Base-by-base conservation (phyloP, 2,888 invertebrate species). In the Plagodis pulveraria region DNA sequence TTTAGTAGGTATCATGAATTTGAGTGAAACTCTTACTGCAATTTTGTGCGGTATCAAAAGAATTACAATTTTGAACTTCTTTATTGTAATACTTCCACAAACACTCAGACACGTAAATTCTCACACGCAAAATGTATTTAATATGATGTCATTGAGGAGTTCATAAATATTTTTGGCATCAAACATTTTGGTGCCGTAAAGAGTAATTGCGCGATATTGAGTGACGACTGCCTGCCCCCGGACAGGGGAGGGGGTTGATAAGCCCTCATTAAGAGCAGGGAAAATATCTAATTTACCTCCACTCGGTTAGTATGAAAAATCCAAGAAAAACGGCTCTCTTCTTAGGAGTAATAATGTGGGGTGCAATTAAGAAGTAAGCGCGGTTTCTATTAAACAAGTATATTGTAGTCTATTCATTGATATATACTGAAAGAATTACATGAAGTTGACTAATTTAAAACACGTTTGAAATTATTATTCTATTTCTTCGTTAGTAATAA, bases 211-310 rank as follows among this genome's bases (percentile, higher is more conserved):
- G 69, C 65, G 74, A 81, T 83, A 86, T 83, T 79, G 83, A 80
- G 73, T 74, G 72, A 74, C 69, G 74, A 74, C 73, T 66, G 45
- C 56, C 67, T 40, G 10, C 63, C 56, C 51, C 63, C 62, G 63
- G 71, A n/a, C 6, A 8, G 38, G 38, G 51, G 36, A 50, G 72
- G 71, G 70, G 74, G 74, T 71, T 78, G 81, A 83, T 86, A 85
- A 85, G 77, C 80, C 77, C 82, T 85, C 84, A 86, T 87, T 87
- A 87, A 74, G 76, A 67, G 65, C 69, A 72, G 73, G 78, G 76
- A 78, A 83, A 85, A 82, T 81, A 83, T 84, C 83, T 85, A 84
- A 88, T 88, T 89, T 79, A 76, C 81, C 78, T 80, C 73, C 75
- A 67, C 76, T 71, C 72, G 71, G 77, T 77, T 74, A 76, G 77